Conservation (phyloP, 2,888 invertebrate species). For the Latrodectus elegans region DNA sequence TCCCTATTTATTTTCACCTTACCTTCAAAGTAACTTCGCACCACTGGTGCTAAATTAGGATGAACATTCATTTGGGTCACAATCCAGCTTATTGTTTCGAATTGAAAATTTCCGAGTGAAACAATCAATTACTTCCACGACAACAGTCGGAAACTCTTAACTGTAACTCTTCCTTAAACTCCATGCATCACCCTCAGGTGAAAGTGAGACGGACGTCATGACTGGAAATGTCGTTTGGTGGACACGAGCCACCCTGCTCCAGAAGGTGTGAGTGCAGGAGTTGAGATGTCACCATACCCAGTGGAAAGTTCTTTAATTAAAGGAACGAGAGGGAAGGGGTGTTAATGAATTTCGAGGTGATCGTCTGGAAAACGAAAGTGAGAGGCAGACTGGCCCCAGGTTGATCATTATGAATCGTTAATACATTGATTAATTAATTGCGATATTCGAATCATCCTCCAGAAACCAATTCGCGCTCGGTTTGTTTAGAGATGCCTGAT, state of each 20-base stretch:
- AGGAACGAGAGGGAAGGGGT: background rate
- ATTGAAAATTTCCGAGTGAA: too few relatives aligned
- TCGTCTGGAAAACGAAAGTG: background rate
- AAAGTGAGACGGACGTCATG: background rate
- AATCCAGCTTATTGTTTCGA: too few relatives aligned
- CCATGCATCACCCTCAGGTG: background rate
- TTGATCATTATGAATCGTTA: conserved; percentile 32
- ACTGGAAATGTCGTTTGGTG: background rate
- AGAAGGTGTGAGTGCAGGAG: background rate
- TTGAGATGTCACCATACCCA: background rate
- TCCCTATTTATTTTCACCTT: too few relatives aligned
- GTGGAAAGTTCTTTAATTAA: background rate
- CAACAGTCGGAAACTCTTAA: background rate
- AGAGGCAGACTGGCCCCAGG: background rate
- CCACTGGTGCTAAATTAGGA: too few relatives aligned
- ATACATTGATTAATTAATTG: conserved; percentile 37
- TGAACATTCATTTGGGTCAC: too few relatives aligned
- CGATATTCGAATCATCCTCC: background rate
- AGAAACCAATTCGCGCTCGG: background rate
- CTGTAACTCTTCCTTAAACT: background rate
- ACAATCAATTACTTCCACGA: background rate
- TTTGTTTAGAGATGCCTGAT: background rate
- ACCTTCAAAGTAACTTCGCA: too few relatives aligned
- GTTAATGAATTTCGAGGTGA: conserved; percentile 28
- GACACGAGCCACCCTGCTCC: background rate